Evolutionary conservation across 2,797 vertebrate species (phyloP).

Genomic region (Mormyrus hasselquistii): DNA sequence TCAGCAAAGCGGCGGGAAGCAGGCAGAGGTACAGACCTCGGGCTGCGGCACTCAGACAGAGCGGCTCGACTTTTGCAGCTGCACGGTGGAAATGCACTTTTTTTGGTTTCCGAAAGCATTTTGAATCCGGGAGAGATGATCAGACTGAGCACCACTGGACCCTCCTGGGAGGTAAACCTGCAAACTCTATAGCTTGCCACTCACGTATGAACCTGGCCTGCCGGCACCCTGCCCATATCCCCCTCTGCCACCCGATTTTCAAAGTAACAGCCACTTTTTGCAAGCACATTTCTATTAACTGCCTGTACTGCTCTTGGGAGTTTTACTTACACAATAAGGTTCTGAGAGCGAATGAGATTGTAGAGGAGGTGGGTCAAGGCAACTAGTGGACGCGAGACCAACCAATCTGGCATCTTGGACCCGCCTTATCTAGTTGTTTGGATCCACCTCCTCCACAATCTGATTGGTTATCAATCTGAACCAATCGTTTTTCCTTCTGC

Average conservation of each 20-base stretch:
- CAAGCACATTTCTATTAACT: not conserved
- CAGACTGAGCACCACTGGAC: not conserved
- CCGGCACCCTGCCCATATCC: not conserved
- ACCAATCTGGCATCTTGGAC: not conserved
- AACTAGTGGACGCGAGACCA: not conserved
- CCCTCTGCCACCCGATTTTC: not conserved
- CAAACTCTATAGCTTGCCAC: not conserved
- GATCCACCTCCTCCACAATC: not conserved
- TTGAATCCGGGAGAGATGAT: not conserved
- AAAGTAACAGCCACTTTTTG: not conserved
- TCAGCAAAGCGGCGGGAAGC: constrained; percentile 50
- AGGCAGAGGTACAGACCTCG: constrained; percentile 46
- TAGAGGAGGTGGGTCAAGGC: not conserved
- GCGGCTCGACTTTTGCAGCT: not conserved
- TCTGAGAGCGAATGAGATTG: not conserved
- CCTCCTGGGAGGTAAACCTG: not conserved
- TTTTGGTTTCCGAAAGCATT: not conserved
- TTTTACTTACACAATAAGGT: not conserved
- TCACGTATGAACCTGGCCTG: not conserved
- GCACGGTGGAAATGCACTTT: not conserved
- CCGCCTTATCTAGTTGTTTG: not conserved
- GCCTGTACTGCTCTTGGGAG: not conserved
- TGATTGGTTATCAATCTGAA: not conserved
- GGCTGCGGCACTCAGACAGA: not conserved
- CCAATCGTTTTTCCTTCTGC: not conserved